These are phyloP conservation scores for Numenius arquata DNA, from an alignment of 2,113 vertebrate species.

Conservation along the genomic window DNA sequence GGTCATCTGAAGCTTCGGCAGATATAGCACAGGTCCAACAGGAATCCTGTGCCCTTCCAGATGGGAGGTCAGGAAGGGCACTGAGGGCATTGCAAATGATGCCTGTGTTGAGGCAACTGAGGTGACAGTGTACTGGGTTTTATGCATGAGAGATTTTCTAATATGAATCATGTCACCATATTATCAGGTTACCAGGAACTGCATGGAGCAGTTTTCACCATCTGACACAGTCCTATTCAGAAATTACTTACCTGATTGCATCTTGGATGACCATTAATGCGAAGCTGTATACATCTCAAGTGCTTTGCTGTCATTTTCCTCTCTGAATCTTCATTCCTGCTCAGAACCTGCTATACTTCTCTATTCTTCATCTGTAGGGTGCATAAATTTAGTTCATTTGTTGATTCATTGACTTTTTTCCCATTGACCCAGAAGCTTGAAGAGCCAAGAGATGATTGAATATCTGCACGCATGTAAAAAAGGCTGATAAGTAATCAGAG, in stretches of 20 bases:
- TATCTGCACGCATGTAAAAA: background rate
- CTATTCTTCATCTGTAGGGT: background rate
- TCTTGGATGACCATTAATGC: background rate
- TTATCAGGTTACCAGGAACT: background rate
- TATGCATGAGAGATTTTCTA: background rate
- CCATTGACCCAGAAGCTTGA: background rate
- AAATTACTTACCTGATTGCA: background rate
- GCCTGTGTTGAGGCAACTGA: background rate
- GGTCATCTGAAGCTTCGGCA: background rate
- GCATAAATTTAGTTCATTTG: background rate
- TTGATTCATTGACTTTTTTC: background rate
- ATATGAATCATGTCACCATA: background rate
- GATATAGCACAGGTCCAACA: background rate
- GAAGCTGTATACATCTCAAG: background rate
- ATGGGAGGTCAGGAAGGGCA: background rate
- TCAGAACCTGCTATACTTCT: background rate
- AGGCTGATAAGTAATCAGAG: background rate
- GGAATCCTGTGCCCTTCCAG: background rate
- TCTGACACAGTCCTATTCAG: background rate
- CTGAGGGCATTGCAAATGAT: fast-evolving
- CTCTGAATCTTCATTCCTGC: background rate
- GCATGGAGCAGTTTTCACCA: background rate
- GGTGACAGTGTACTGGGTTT: background rate
- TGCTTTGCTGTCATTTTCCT: background rate
- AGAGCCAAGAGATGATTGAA: background rate